Evolutionary conservation across 2,113 vertebrate species (phyloP), one percentile per base, ranked within the genome.

Genomic region (Petaurus breviceps): DNA sequence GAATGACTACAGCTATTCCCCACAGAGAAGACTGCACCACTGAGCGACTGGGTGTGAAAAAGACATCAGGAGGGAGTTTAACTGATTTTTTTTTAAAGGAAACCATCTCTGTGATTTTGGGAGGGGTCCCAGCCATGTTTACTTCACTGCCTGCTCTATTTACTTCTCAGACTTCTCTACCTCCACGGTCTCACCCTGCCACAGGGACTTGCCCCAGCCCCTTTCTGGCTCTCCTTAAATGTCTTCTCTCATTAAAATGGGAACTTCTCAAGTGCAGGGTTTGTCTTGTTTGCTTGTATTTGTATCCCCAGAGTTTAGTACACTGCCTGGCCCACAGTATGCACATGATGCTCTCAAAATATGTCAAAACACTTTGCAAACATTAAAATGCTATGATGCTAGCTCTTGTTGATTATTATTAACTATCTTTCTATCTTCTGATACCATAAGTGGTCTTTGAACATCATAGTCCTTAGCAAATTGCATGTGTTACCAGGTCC

Each of bases 61-160:
- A 96, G 95, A 97, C 95, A 97, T n/a, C 89, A 97, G 0, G 0
- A 98, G 93, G 24, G 96, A 96, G 90, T 98, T 98, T 95, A 94
- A 10, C 47, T 26, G 55, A 57, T 28, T 57, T 57, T 57, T 61
- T 31, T 14, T 7, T n/a, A 19, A 77, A 77, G 37, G 61, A 77
- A 77, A n/a, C 37, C 12, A n/a, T 77, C 16, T n/a, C 37, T n/a
- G 37, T 77, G 61, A 77, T 77, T n/a, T 77, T 19, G 16, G 31
- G 61, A 61, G 31, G 37, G 61, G 61, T 14, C 12, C 37, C 61
- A 77, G 61, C 10, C 61, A 77, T 19, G 31, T 19, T n/a, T n/a
- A n/a, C 61, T n/a, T n/a, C 25, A 7, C 5, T 77, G 37, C 4
- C 14, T 77, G 14, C 12, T n/a, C 16, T n/a, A 19, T 19, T n/a